Base-by-base conservation (phyloP, 2,797 vertebrate species). In the Ceryle rudis region DNA sequence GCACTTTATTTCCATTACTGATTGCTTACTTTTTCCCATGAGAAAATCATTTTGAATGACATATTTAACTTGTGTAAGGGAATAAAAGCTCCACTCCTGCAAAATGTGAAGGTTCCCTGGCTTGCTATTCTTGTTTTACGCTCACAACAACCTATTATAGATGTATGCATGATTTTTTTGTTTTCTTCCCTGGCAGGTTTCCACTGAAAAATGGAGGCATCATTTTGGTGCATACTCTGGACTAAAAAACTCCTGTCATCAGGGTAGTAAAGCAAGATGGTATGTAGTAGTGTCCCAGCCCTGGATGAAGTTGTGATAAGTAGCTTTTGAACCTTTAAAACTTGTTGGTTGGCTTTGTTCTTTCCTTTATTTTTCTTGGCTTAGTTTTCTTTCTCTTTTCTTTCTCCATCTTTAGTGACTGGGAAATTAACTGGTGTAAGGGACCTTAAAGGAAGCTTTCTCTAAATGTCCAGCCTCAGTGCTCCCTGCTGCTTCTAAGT, bases 171-270 rank as follows among this genome's bases (percentile, higher is more conserved):
- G 20, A 11, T 20, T 75, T 66, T 88, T 72, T 54, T 81, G 8
- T n/a, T 88, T 65, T 72, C 51, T 85, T 89, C 44, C 46, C 42
- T 87, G 90, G 75, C 42, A 58, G 26, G 22, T 82, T 87, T 87
- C 60, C 71, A 75, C 35, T 8, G 8, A 39, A 82, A 81, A 62
- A 37, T 4, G 3, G 23, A 91, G n/a, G 19, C 14, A 20, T 54
- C 29, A 3, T 20, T 87, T 85, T 99, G 95, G 98, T 99, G 80
- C 97, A 98, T 95, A 99, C 97, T 69, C 66, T 73, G 73, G 49
- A 54, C 57, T 79, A n/a, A 73, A 99, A 99, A 58, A 86, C 97
- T 33, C 75, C 97, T 99, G 98, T 95, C 10, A 33, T 95, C 96
- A 7, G 97, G 98, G 72, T 97, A 33, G 39, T 49, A 97, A 21